phyloP scores from a whole-genome alignment of 1,140 invertebrate genomes.

The Neelides sp. region DNA sequence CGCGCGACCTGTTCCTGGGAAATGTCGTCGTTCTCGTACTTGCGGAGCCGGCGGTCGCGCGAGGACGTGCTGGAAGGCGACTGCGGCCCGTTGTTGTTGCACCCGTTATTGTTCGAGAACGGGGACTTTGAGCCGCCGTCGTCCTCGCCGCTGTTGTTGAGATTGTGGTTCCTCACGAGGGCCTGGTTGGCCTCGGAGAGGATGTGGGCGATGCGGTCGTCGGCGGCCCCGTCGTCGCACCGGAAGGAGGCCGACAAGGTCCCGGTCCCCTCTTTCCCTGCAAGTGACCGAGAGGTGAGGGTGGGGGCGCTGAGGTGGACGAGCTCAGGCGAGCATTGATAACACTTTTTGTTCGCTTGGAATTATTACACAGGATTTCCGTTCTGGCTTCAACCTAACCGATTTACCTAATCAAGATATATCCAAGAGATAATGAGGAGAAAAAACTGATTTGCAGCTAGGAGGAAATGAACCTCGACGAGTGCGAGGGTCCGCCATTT shows the following conservation, averaged over 20 bases:
- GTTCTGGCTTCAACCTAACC: conserved; percentile 25
- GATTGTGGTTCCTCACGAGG: conserved; percentile 43
- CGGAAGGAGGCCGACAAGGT: conserved; percentile 49
- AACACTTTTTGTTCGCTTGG: conserved; percentile 17
- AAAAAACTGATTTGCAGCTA: conserved; percentile 28
- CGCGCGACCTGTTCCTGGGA: conserved; percentile 91
- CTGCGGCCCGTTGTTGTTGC: conserved; percentile 21
- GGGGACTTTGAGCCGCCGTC: conserved; percentile 67
- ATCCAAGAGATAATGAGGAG: conserved; percentile 26
- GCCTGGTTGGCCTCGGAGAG: conserved; percentile 75
- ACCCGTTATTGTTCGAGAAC: conserved; percentile 43
- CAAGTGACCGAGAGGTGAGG: conserved; percentile 16
- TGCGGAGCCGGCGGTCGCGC: conserved; percentile 55
- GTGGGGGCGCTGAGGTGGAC: background rate
- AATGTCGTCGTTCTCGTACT: conserved; percentile 86
- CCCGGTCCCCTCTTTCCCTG: conserved; percentile 46
- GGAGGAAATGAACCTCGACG: conserved; percentile 28
- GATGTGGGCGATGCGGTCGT: conserved; percentile 87
- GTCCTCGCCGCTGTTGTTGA: conserved; percentile 26
- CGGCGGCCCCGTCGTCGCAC: conserved; percentile 65
- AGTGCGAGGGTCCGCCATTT: too few relatives aligned
- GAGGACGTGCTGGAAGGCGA: conserved; percentile 29
- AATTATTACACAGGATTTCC: conserved; percentile 32
- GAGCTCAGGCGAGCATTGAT: conserved; percentile 15
- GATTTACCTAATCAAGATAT: conserved; percentile 31